Percentiles rank a stretch among this genome's conserved stretches.
These are phyloP conservation scores for Nothocercus julius DNA, from an alignment of 2,113 vertebrate species.

Conservation along the genomic window DNA sequence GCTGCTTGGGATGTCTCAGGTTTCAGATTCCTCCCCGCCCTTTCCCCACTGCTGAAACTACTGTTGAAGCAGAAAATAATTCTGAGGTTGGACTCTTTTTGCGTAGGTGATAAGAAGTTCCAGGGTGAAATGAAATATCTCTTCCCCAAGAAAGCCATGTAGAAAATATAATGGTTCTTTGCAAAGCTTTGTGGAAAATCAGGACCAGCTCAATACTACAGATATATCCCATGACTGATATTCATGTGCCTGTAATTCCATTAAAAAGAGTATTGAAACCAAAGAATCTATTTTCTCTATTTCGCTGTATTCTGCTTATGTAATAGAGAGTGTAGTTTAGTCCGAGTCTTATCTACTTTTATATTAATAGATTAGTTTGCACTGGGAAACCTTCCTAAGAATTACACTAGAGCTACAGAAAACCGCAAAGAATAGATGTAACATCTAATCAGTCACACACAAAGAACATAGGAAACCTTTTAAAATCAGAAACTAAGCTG, in stretches of 20 bases:
- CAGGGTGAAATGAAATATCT: not conserved
- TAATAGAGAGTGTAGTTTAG: not conserved
- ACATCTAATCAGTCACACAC: not conserved
- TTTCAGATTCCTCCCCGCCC: not conserved
- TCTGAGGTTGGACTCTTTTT: not conserved
- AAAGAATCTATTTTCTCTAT: not conserved
- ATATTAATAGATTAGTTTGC: not conserved
- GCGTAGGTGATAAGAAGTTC: not conserved
- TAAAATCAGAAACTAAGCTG: not conserved
- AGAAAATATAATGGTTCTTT: not conserved
- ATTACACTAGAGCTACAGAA: not conserved
- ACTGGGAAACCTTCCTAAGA: not conserved
- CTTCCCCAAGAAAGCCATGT: not conserved
- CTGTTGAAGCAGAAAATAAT: not conserved
- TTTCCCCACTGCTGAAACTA: not conserved
- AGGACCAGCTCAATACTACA: not conserved
- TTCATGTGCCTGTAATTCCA: not conserved
- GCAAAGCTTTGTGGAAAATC: not conserved
- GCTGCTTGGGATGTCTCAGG: not conserved
- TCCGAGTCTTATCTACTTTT: not conserved
- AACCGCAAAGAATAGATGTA: not conserved
- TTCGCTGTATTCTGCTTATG: not conserved
- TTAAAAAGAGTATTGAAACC: not conserved
- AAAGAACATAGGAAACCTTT: not conserved
- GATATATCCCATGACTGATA: fast-evolving